Evolutionary conservation across 1,140 invertebrate species (phyloP), one percentile per base, ranked within the genome.

Genomic region (Pararge aegeria): DNA sequence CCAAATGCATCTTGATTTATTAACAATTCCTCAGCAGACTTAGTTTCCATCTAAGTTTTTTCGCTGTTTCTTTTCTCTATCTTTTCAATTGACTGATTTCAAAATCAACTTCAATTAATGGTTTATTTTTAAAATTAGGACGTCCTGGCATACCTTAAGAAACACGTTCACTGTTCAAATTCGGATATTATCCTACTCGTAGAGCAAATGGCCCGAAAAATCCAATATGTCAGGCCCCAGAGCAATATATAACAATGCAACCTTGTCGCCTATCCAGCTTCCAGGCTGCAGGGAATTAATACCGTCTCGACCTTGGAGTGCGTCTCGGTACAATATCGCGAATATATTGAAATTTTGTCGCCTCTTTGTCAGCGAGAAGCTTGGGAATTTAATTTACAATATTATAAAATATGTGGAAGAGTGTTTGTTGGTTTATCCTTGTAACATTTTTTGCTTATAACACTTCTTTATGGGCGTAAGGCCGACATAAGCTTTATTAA

Each of bases 131-230:
- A n/a, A n/a, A n/a, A n/a, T n/a, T n/a, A n/a, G n/a, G n/a, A n/a
- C n/a, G n/a, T n/a, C n/a, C n/a, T n/a, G 10, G 10, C 13, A 15
- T n/a, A 38, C 38, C 38, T 12, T 15, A 5, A 21, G 44, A 24
- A 13, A 54, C 18, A 54, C 37, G 16, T 37, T 29, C 34, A 52
- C 30, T 12, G n/a, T 34, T 34, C n/a, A 42, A 42, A 42, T 4
- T 4, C 38, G 38, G 5, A 42, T 15, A 42, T 42, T 42, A 16
- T 42, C 38, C 38, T 42, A 5, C 6, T 16, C 38, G 16, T 24
- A 37, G 20, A 19, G 30, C 12, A 58, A 58, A 51, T 58, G 55
- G 46, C 44, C 55, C 48, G 55, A 58, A 58, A 38, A 58, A 40
- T 58, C 34, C 55, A 58, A 58, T 51, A 58, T 51, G 21, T 51